Evolutionary conservation across 2,888 invertebrate species (phyloP).

Genomic region (Hermodice carunculata): DNA sequence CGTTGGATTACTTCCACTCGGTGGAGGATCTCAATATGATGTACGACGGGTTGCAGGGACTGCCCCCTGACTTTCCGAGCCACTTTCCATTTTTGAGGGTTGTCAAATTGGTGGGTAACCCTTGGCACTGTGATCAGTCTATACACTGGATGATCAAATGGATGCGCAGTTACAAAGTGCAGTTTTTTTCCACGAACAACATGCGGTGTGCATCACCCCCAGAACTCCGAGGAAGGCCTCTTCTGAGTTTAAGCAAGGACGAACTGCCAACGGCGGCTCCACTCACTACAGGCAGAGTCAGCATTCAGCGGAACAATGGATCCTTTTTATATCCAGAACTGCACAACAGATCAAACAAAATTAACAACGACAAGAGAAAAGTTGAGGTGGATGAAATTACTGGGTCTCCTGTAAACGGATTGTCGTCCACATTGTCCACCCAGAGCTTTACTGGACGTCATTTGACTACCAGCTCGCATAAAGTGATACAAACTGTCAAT

Average conservation of each 20-base stretch:
- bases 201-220: slow-evolving; percentile 70
- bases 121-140: slow-evolving; percentile 76
- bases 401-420: too few relatives aligned
- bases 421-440: too few relatives aligned
- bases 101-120: slow-evolving; percentile 79
- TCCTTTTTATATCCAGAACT: too few relatives aligned
- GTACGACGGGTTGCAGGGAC: slow-evolving; percentile 75
- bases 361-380: neutral
- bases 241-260: slow-evolving; percentile 39
- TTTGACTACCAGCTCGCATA: too few relatives aligned
- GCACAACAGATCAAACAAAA: neutral
- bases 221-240: slow-evolving; percentile 51
- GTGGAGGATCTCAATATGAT: slow-evolving; percentile 77
- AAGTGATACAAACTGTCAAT: too few relatives aligned
- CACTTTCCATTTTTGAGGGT: slow-evolving; percentile 79
- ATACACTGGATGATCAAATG: slow-evolving; percentile 72
- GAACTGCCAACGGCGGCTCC: slow-evolving; percentile 21
- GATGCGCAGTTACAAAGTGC: slow-evolving; percentile 74
- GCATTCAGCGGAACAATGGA: too few relatives aligned
- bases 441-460: too few relatives aligned
- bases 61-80: slow-evolving; percentile 79
- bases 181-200: slow-evolving; percentile 61
- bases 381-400: too few relatives aligned
- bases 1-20: slow-evolving; percentile 8
- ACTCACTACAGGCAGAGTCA: neutral